phyloP scores from a whole-genome alignment of 2,888 invertebrate genomes.

The Polydrusus pterygomalis region DNA sequence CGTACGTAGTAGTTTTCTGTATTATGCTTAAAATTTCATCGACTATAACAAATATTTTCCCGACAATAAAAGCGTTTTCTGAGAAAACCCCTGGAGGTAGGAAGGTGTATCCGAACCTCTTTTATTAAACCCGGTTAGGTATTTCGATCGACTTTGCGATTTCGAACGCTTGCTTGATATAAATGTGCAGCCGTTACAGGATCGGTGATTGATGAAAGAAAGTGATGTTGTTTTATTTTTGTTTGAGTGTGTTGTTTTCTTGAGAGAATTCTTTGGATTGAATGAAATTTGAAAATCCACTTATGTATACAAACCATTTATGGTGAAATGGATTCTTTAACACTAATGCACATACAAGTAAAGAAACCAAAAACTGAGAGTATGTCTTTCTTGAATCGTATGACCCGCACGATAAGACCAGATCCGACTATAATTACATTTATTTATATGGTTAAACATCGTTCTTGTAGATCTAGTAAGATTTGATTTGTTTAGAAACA shows the following conservation, averaged over 20 bases:
- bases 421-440: too few relatives aligned
- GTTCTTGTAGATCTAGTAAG: too few relatives aligned
- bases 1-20: too few relatives aligned
- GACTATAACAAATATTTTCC: too few relatives aligned
- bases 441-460: too few relatives aligned
- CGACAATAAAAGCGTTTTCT: too few relatives aligned
- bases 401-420: too few relatives aligned
- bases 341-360: not conserved
- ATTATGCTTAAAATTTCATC: too few relatives aligned
- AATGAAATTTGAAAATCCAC: slow-evolving; percentile 10
- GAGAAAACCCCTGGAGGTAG: too few relatives aligned
- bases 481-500: too few relatives aligned
- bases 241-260: slow-evolving; percentile 5
- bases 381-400: too few relatives aligned
- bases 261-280: not conserved
- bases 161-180: slow-evolving; percentile 1
- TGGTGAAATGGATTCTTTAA: slow-evolving; percentile 11
- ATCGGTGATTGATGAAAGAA: slow-evolving; percentile 8
- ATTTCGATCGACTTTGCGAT: slow-evolving; percentile 8
- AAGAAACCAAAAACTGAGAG: too few relatives aligned
- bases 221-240: slow-evolving; percentile 15
- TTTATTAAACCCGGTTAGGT: not conserved
- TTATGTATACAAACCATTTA: slow-evolving; percentile 2
- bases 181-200: slow-evolving; percentile 1
- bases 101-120: not conserved